These are phyloP conservation scores for Tuberolachnus salignus DNA, from an alignment of 2,888 invertebrate species.

Conservation along the genomic window DNA sequence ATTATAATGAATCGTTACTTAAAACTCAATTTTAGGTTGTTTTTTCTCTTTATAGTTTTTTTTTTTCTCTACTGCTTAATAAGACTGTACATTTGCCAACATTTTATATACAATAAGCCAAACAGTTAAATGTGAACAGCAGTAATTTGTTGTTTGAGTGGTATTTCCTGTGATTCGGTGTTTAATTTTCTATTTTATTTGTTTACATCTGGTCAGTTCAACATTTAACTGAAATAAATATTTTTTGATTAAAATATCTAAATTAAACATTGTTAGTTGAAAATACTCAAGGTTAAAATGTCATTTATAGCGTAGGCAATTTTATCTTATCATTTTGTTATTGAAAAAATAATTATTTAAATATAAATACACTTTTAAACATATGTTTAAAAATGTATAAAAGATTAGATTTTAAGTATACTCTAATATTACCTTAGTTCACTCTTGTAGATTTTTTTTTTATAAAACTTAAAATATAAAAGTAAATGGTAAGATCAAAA, in stretches of 20 bases:
- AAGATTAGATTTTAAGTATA: background rate
- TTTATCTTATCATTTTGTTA: background rate
- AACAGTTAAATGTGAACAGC: background rate
- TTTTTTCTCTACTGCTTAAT: background rate
- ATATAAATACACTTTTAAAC: background rate
- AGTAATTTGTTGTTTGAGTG: background rate
- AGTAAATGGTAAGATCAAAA: too few relatives aligned
- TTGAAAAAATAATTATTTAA: background rate
- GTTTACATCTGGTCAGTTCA: background rate
- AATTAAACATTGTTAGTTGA: background rate
- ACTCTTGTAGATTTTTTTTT: background rate
- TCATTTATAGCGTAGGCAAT: conserved; percentile 6
- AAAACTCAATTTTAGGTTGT: conserved; percentile 17
- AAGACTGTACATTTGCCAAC: conserved; percentile 24
- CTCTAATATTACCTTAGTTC: background rate
- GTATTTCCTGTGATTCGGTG: background rate
- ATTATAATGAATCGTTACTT: background rate
- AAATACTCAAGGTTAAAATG: conserved; percentile 20
- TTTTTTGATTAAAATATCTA: background rate
- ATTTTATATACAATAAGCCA: background rate
- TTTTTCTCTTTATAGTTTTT: conserved; percentile 33
- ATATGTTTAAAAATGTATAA: background rate
- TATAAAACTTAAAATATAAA: too few relatives aligned
- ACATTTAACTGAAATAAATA: background rate
- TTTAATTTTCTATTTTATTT: background rate